Base-by-base conservation (phyloP, 35 echinoderm and acorn worm genomes). In the Hemicentrotus pulcherrimus region DNA sequence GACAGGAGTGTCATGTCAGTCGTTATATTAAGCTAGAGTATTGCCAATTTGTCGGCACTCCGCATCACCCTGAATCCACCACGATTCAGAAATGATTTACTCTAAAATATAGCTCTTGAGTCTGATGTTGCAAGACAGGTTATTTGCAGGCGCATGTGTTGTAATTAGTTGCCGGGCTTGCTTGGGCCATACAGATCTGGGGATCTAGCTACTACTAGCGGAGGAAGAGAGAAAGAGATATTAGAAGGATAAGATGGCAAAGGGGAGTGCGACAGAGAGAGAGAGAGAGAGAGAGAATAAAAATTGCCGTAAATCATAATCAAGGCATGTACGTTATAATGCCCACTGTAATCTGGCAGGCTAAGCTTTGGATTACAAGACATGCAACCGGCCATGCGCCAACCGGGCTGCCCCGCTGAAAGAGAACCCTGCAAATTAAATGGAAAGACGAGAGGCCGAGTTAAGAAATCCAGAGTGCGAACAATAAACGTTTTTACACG, bases 71-170 rank as follows among this genome's bases (percentile, higher is more conserved):
- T 58, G 48, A 48, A 58, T 93, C 91, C 48, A 58, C 48, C 46
- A 58, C 91, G 48, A 58, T 22, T 93, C 91, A 93, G 91, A 93
- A 93, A 93, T 93, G 91, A 93, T 93, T 58, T 93, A 58, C 91
- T 58, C 91, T 93, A 58, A 93, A 93, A 93, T 93, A 93, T 93
- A 52, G 48, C 91, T 31, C 91, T 47, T 93, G 91, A 93, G 91
- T 28, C 91, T 93, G 91, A 93, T 93, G n/a, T 48, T 58, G 46
- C 48, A 14, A 13, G 91, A 93, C 91, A 93, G 91, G 91, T 93
- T 93, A 93, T 93, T 93, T 93, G 48, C 91, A 93, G 91, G 46
- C 91, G 91, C 91, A 93, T 93, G 91, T 93, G 91, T 93, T 47
- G 91, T 93, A 93, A 93, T 93, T 93, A 93, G 91, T 93, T 93